Evolutionary conservation across 2,797 vertebrate species (phyloP).

Genomic region (Anas flavirostris): DNA sequence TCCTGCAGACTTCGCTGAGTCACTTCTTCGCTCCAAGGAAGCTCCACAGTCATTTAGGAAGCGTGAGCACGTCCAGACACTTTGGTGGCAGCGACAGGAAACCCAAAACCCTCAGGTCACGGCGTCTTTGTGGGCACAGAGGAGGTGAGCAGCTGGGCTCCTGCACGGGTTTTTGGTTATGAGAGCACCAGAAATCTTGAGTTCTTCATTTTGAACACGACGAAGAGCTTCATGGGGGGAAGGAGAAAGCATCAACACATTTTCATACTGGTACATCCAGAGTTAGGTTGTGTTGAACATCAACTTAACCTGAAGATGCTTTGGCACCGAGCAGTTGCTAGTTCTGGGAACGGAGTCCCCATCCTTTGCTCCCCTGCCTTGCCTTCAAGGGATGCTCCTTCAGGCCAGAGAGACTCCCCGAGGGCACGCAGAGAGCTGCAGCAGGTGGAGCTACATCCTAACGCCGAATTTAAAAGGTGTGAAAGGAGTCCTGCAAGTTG

Average conservation of each 20-base stretch:
- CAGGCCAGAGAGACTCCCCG: background rate
- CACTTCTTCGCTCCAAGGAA: background rate
- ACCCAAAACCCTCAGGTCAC: background rate
- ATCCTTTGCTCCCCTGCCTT: background rate
- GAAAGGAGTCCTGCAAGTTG: background rate
- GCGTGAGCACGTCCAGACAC: background rate
- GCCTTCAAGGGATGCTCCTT: background rate
- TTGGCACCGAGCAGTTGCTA: background rate
- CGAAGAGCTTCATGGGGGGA: background rate
- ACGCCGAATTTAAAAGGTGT: fast-evolving
- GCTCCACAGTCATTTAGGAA: background rate
- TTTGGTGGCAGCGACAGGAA: background rate
- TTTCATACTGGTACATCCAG: background rate
- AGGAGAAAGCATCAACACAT: background rate
- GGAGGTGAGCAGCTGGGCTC: background rate
- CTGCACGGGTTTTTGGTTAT: background rate
- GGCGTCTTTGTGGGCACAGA: background rate
- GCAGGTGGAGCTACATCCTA: fast-evolving
- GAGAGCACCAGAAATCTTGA: background rate
- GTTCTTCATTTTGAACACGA: background rate
- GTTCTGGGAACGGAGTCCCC: background rate
- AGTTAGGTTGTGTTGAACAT: background rate
- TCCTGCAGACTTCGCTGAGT: background rate
- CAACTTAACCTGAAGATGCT: background rate
- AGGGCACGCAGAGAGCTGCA: background rate